Evolutionary conservation across 2,797 vertebrate genomes (phyloP).

Genomic region (Cuculus canorus): DNA sequence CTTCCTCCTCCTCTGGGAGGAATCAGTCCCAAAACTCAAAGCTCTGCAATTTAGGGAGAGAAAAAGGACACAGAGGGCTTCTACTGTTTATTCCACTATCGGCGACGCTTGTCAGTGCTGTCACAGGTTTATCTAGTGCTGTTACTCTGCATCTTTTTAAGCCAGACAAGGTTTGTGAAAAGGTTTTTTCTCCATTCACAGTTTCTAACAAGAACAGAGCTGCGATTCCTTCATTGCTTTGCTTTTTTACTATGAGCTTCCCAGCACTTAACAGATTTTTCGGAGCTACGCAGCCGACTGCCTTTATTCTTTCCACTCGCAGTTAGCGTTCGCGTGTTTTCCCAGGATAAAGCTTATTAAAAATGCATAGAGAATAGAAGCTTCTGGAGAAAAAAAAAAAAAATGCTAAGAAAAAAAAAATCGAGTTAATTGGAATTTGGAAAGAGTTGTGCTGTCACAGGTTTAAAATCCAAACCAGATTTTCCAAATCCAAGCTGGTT

Average conservation of each 20-base stretch:
- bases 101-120: rapidly evolving
- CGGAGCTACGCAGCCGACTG: background rate
- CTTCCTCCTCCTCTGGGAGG: background rate
- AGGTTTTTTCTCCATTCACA: conserved; percentile 46
- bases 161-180: background rate
- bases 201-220: conserved; percentile 9
- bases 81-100: rapidly evolving
- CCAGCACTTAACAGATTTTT: conserved; percentile 34
- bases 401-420: background rate
- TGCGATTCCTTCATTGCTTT: background rate
- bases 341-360: conserved; percentile 65
- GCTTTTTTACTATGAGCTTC: background rate
- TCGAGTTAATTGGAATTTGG: conserved; percentile 48
- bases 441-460: background rate
- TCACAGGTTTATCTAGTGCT: background rate
- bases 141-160: background rate
- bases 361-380: conserved; percentile 59
- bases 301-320: conserved; percentile 43
- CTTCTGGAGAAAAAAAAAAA: conserved; percentile 22
- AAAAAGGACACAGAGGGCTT: rapidly evolving
- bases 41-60: background rate
- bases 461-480: conserved; percentile 31
- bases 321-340: conserved; percentile 40
- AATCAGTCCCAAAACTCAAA: background rate
- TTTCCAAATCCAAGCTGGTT: conserved; percentile 36